These are phyloP conservation scores for Ceratina japonica DNA, from an alignment of 1,140 invertebrate genomes.

Conservation along the genomic window DNA sequence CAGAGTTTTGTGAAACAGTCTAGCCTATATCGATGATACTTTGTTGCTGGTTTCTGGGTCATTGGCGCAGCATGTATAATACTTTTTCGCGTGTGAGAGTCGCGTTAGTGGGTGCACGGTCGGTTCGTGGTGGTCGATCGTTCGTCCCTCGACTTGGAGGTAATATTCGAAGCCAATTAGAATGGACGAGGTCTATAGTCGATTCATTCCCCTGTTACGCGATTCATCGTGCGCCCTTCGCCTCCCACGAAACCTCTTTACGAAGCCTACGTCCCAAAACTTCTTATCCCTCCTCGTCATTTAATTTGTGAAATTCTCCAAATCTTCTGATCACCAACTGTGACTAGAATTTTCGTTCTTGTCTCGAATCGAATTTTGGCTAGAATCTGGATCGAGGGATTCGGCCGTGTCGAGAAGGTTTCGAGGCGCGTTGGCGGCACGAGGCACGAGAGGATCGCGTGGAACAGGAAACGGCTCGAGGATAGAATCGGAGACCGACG, in stretches of 20 bases:
- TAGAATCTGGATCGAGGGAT: not conserved
- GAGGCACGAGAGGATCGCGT: constrained; percentile 13
- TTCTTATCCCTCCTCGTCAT: not conserved
- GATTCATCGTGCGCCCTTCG: constrained; percentile 23
- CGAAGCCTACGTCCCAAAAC: not conserved
- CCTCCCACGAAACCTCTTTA: not conserved
- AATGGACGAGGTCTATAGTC: constrained; percentile 42
- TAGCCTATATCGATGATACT: not conserved
- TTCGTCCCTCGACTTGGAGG: constrained; percentile 44
- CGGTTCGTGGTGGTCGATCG: constrained; percentile 42
- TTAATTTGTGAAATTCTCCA: not conserved
- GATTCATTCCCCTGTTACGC: constrained; percentile 18
- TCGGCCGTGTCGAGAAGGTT: not conserved
- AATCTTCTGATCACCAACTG: too few species aligned
- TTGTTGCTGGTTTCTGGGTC: constrained; percentile 42
- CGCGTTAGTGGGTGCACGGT: constrained; percentile 17
- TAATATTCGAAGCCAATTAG: constrained; percentile 49
- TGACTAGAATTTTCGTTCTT: too few species aligned
- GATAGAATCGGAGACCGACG: constrained; percentile 23
- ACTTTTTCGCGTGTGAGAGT: constrained; percentile 43
- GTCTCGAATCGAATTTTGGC: too few species aligned
- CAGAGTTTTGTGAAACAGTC: not conserved
- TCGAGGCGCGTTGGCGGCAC: not conserved
- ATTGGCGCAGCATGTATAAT: constrained; percentile 44
- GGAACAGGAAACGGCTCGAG: constrained; percentile 39